Evolutionary conservation across 2,888 invertebrate species (phyloP).

Genomic region (Dolichomitus sp.): DNA sequence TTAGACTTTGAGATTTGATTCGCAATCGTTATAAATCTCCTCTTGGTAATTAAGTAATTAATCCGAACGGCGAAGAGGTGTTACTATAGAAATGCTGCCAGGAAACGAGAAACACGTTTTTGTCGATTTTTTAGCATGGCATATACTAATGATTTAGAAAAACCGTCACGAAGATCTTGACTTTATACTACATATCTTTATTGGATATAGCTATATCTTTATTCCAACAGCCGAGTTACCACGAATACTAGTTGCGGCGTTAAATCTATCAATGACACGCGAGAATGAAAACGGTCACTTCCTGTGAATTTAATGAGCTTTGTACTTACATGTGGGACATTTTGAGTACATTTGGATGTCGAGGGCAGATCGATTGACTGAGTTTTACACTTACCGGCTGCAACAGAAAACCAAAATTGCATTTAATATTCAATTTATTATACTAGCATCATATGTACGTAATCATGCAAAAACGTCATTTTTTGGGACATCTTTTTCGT

Average conservation of each 20-base stretch:
- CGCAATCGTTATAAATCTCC: constrained; percentile 56
- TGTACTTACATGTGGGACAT: constrained; percentile 54
- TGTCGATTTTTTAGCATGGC: constrained; percentile 12
- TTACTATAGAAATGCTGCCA: constrained; percentile 35
- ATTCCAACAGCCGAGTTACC: constrained; percentile 14
- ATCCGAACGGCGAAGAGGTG: constrained; percentile 37
- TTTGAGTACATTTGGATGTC: constrained; percentile 5
- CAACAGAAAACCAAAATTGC: constrained; percentile 73
- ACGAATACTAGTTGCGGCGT: neutral
- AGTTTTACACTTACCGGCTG: constrained; percentile 82
- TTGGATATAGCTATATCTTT: neutral
- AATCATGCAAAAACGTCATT: too few relatives aligned
- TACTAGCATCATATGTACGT: too few relatives aligned
- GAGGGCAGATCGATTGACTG: constrained; percentile 24
- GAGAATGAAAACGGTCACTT: constrained; percentile 36
- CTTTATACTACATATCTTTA: constrained; percentile 32
- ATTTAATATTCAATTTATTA: neutral
- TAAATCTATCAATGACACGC: constrained; percentile 36
- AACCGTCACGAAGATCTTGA: constrained; percentile 58
- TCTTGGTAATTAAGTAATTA: constrained; percentile 60
- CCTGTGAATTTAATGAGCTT: constrained; percentile 29
- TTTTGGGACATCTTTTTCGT: too few relatives aligned
- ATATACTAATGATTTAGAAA: neutral
- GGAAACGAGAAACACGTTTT: constrained; percentile 47
- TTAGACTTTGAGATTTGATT: constrained; percentile 38